phyloP scores from a whole-genome alignment of 2,888 invertebrate genomes.

The Gibbula magus region DNA sequence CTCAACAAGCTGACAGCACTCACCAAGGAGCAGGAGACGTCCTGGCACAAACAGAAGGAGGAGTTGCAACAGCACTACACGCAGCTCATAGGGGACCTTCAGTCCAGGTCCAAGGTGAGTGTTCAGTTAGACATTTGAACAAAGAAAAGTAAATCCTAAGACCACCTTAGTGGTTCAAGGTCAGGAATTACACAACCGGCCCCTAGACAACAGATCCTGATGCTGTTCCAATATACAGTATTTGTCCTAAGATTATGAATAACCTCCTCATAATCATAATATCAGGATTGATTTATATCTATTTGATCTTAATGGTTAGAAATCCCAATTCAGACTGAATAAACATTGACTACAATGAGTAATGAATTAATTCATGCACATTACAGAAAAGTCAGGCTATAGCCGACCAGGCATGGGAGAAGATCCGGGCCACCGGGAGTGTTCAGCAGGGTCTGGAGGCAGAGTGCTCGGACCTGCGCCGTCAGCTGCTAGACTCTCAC shows the following conservation, averaged over 20 bases:
- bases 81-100: constrained; percentile 66
- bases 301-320: background rate
- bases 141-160: too few relatives aligned
- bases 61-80: constrained; percentile 71
- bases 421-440: constrained; percentile 64
- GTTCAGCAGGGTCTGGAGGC: constrained; percentile 70
- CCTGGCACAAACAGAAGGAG: constrained; percentile 71
- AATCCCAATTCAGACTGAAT: background rate
- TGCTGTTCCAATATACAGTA: too few relatives aligned
- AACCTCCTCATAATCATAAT: too few relatives aligned
- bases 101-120: constrained; percentile 66
- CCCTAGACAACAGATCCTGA: too few relatives aligned
- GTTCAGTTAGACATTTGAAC: background rate
- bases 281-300: too few relatives aligned
- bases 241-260: too few relatives aligned
- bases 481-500: constrained; percentile 53
- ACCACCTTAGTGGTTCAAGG: too few relatives aligned
- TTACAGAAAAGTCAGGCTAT: constrained; percentile 70
- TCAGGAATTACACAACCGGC: too few relatives aligned
- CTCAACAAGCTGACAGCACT: constrained; percentile 62
- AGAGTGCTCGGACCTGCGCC: constrained; percentile 64
- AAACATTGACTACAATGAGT: too few relatives aligned
- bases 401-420: constrained; percentile 73
- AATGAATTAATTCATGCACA: background rate
- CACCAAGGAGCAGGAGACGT: constrained; percentile 62